Evolutionary conservation across 1,140 invertebrate species (phyloP).

Genomic region (Brachionus rubens): DNA sequence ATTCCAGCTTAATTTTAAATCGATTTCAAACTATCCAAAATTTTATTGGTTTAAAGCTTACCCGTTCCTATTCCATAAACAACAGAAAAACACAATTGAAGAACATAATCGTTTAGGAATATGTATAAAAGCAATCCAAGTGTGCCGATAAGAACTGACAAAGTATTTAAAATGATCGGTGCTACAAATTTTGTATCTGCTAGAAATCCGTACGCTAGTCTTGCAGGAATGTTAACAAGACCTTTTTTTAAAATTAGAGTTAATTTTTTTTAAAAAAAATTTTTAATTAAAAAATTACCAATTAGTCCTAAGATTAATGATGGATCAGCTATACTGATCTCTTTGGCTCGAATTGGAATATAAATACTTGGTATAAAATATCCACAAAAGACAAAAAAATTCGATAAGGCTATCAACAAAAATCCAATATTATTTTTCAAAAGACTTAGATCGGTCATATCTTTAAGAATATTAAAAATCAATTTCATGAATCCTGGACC

Average conservation of each 20-base stretch:
- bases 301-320: too few relatives aligned
- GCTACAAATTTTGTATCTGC: neutral
- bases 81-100: constrained; percentile 8
- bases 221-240: constrained; percentile 11
- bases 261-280: neutral
- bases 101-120: neutral
- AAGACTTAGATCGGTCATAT: neutral
- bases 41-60: neutral
- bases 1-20: neutral
- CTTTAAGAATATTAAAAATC: constrained; percentile 23
- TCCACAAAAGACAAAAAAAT: constrained; percentile 3
- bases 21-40: too few relatives aligned
- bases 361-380: constrained; percentile 6
- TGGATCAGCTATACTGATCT: neutral
- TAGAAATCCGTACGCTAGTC: neutral
- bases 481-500: too few relatives aligned
- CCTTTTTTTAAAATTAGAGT: neutral
- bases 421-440: neutral
- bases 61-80: neutral
- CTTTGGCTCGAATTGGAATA: neutral
- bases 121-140: neutral
- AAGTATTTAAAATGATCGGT: neutral
- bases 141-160: neutral
- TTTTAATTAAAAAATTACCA: too few relatives aligned
- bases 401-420: neutral